Evolutionary conservation across 2,888 invertebrate species (phyloP), one percentile per base, ranked within the genome.

Genomic region (Melanophora roralis): DNA sequence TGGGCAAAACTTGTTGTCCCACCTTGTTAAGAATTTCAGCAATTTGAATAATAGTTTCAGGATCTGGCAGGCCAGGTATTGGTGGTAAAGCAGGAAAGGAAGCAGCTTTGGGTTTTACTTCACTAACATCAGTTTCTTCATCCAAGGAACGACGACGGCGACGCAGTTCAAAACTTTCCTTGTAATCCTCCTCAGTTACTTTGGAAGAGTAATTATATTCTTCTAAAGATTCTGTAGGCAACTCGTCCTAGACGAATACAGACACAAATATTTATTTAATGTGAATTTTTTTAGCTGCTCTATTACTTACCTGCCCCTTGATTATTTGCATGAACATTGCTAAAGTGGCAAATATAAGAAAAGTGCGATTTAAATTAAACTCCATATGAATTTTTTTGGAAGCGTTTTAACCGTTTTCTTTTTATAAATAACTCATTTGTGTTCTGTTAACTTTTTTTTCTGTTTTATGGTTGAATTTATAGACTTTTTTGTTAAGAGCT

Each of bases 51-150:
- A 88, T 85, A 3, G 86, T 85, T 2, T 85, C 83, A 7, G 88
- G 86, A 84, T 88, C 88, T n/a, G 88, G 88, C 65, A 88, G 78
- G 6, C 88, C 87, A 5, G 87, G 88, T 32, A 87, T 86, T 9
- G 67, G 14, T 3, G 65, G 65, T 8, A 73, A 16, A 1, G 27
- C 86, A 3, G 88, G 88, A 59, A 87, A 78, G 9, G 19, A 16
- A 3, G 34, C 36, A 2, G 51, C 21, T 32, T 76, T 69, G 16
- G 47, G 40, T 11, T 76, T 51, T 6, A 19, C 40, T 2, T 19
- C 60, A 34, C 27, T 64, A 6, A 0, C 55, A 40, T 21, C 82
- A 9, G 82, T 73, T 51, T 81, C 82, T 9, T 68, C 60, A 1
- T 80, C 62, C 73, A 82, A 0, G 47, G 81, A 32, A 74, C 83